Base-by-base conservation (phyloP, 2,113 vertebrate species). In the Cygnus atratus region DNA sequence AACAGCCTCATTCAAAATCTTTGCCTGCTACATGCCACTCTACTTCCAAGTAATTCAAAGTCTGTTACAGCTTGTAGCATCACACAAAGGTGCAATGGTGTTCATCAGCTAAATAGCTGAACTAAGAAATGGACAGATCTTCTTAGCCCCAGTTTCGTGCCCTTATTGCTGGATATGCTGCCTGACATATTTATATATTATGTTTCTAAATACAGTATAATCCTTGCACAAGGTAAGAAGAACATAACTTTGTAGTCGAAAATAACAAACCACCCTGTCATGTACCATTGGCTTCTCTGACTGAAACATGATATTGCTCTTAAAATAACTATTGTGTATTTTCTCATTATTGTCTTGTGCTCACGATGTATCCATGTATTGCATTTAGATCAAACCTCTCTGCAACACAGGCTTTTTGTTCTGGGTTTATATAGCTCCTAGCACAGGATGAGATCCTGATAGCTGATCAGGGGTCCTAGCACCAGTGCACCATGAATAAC, bases 181-280 rank as follows among this genome's bases (percentile, higher is more conserved):
- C 35, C 57, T 89, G 46, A 72, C 33, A 54, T 92, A 57, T 91
- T 91, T 82, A 52, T 48, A 35, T 35, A 59, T 52, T 87, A 43
- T 78, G 10, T 37, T 87, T 87, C 57, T 78, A 82, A 88, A 61
- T 39, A 65, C 26, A 55, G 33, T 39, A 19, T 9, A 67, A 81
- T 65, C 28, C 43, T 58, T 31, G 22, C 52, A 71, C 28, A 37
- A 88, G 20, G 43, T 90, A 84, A 39, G 41, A 92, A 84, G 62
- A 86, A 35, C 7, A 18, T 48, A 78, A 61, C 25, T 92, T 84
- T 52, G 8, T 37, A 57, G 13, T 63, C 24, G 81, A 35, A 48
- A 44, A 10, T 26, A 83, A 71, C 44, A 90, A 82, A 58, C 21
- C 26, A 85, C 33, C 7, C 19, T 96, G 57, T 71, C 62, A 29